Percentiles rank a stretch among this genome's conserved stretches.
These are phyloP conservation scores for Oedothorax gibbosus DNA, from an alignment of 1,140 invertebrate genomes.

Conservation along the genomic window DNA sequence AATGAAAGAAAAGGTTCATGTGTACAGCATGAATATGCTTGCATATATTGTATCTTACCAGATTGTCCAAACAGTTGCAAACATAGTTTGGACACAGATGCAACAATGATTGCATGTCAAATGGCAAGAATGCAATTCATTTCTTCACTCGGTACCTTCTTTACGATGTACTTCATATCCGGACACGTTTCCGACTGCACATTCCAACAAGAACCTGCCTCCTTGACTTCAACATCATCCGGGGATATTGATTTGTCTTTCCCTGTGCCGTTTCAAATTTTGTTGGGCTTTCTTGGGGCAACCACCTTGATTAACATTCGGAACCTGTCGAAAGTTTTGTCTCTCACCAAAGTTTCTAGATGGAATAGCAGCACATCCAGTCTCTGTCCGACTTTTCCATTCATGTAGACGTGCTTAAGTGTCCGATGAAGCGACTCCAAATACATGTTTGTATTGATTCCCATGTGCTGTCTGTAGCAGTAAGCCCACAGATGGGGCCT, in stretches of 20 bases:
- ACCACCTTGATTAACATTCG: conserved; percentile 1
- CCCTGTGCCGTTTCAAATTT: conserved; percentile 71
- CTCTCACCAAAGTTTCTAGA: conserved; percentile 66
- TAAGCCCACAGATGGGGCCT: conserved; percentile 27
- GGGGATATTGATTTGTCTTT: conserved; percentile 1
- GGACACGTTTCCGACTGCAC: neutral
- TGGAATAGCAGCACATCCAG: conserved; percentile 66
- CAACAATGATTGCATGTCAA: conserved; percentile 2
- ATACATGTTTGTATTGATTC: conserved; percentile 47
- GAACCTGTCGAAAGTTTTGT: conserved; percentile 74
- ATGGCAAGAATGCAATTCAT: conserved; percentile 13
- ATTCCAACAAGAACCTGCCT: neutral
- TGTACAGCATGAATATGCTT: conserved; percentile 38
- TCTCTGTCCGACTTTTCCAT: conserved; percentile 40
- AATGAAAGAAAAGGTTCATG: no score
- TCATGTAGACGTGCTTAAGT: conserved; percentile 42
- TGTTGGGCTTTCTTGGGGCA: conserved; percentile 77
- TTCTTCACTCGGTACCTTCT: neutral
- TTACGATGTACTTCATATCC: neutral
- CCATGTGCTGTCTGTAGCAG: conserved; percentile 20
- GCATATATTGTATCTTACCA: conserved; percentile 47
- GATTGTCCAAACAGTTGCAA: conserved; percentile 31
- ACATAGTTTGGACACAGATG: conserved; percentile 41
- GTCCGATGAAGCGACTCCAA: conserved; percentile 31
- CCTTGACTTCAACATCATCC: no score